A percentile compares a stretch with the other conserved stretches of the same genome.
Conservation (phyloP, 1,140 invertebrate species). For the Caenorhabditis remanei region DNA sequence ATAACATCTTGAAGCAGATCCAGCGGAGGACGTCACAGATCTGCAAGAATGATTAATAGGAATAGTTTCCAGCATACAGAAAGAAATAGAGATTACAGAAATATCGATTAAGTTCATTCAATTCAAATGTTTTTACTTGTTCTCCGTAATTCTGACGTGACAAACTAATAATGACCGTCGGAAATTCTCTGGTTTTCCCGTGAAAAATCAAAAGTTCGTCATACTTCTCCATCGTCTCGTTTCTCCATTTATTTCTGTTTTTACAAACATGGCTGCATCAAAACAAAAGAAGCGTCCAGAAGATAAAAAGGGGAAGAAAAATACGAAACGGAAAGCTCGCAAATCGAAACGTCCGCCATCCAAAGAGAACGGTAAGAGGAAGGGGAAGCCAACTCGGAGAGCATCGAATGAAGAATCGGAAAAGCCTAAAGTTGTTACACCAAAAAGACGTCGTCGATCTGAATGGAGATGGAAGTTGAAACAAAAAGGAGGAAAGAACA, state of each 20-base stretch:
- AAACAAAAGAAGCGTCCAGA: background rate
- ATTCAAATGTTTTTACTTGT: no score
- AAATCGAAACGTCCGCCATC: background rate
- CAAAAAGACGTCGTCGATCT: background rate
- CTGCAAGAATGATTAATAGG: background rate
- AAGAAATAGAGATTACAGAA: background rate
- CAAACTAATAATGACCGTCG: no score
- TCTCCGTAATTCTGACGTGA: no score
- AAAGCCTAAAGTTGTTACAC: background rate
- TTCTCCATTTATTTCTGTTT: background rate
- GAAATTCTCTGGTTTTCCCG: no score
- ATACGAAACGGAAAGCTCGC: background rate
- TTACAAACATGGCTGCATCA: background rate
- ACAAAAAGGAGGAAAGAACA: constrained; percentile 11
- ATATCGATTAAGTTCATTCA: no score
- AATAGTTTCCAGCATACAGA: background rate
- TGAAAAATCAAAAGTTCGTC: background rate
- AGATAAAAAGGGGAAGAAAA: background rate
- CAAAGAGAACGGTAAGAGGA: background rate
- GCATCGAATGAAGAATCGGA: background rate
- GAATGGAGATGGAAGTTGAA: background rate
- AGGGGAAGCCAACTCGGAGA: background rate
- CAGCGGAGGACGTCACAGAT: constrained; percentile 7
- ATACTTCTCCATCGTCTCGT: background rate
- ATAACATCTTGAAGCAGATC: constrained; percentile 4